Conservation (phyloP, 1,140 invertebrate species). For the Procambarus clarkii region DNA sequence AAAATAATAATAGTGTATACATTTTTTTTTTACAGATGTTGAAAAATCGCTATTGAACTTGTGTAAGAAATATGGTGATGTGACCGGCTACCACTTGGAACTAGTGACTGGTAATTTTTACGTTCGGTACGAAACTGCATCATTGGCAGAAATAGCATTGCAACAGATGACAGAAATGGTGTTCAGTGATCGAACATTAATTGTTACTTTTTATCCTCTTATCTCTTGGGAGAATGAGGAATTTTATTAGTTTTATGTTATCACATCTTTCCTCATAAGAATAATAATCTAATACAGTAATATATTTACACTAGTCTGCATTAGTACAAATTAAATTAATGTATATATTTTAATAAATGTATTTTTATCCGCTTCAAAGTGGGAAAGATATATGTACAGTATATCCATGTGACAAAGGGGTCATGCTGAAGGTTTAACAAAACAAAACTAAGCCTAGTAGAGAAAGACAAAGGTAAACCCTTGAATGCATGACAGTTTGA, state of each 20-base stretch:
- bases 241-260: neutral
- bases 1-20: no score
- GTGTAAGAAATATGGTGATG: neutral
- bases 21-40: neutral
- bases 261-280: neutral
- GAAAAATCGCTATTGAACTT: neutral
- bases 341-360: no score
- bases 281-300: no score
- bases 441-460: no score
- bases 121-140: neutral
- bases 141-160: neutral
- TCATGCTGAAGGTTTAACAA: no score
- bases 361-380: no score
- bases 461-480: no score
- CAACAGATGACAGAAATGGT: neutral
- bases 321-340: no score
- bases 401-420: no score
- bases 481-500: no score
- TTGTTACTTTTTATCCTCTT: constrained; percentile 1
- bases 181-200: neutral
- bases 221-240: neutral
- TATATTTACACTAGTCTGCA: no score
- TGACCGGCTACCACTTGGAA: neutral
- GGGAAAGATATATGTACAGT: no score
- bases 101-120: neutral